Evolutionary conservation across 2,888 invertebrate species (phyloP).

Genomic region (Tetranychus truncatus): DNA sequence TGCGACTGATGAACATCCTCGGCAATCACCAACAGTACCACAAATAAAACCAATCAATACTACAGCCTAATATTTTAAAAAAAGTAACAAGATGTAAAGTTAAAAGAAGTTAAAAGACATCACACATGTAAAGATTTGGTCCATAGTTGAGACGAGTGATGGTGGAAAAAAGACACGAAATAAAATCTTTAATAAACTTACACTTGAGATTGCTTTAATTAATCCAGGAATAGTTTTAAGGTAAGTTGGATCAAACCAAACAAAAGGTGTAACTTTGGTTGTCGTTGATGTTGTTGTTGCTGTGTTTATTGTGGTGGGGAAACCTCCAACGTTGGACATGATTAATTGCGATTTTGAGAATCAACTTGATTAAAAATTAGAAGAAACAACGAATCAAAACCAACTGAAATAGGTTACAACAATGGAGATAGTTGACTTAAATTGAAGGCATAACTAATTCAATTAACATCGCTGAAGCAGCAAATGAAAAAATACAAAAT

Average conservation of each 20-base stretch:
- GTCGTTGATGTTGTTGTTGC: conserved; percentile 22
- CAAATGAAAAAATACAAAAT: neutral
- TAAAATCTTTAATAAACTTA: conserved; percentile 37
- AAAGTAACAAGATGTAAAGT: neutral
- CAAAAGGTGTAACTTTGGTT: conserved; percentile 24
- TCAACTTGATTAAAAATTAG: neutral
- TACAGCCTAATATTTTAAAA: conserved; percentile 28
- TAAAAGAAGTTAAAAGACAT: too few relatives aligned
- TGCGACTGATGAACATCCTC: conserved; percentile 40
- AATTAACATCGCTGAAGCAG: neutral
- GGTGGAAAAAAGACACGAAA: neutral
- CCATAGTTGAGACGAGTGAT: neutral
- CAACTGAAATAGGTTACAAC: neutral
- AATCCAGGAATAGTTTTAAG: conserved; percentile 52
- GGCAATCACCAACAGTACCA: conserved; percentile 45
- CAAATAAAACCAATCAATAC: conserved; percentile 54
- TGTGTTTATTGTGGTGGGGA: conserved; percentile 3
- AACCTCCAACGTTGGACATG: conserved; percentile 6
- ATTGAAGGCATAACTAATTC: neutral
- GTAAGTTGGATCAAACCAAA: conserved; percentile 48
- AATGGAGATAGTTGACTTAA: neutral
- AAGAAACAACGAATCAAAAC: neutral
- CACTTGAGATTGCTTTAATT: conserved; percentile 54
- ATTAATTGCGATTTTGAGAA: neutral
- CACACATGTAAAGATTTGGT: neutral